Conservation (phyloP, 2,113 vertebrate species). For the Barnardius zonarius region DNA sequence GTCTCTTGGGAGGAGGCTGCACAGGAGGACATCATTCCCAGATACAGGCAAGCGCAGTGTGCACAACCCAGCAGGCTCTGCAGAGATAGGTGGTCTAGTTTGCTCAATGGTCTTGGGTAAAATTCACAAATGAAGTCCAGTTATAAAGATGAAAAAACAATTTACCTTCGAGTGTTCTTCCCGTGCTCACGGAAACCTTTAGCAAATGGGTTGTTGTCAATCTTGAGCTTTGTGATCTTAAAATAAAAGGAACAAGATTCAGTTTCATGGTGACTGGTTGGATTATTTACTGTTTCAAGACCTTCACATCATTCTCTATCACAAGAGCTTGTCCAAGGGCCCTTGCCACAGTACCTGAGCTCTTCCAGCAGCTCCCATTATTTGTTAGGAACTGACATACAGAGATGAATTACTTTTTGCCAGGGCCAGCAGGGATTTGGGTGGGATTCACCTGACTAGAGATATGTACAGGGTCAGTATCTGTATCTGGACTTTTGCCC, state of each 20-base stretch:
- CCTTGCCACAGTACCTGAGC: not conserved
- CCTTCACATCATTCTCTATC: not conserved
- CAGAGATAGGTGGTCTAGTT: not conserved
- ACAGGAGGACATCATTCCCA: not conserved
- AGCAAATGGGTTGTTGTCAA: slow-evolving; percentile 91
- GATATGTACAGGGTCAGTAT: not conserved
- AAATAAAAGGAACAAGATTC: not conserved
- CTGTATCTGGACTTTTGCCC: not conserved
- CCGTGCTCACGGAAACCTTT: slow-evolving; percentile 91
- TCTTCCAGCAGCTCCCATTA: not conserved
- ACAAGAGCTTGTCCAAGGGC: not conserved
- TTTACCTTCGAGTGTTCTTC: slow-evolving; percentile 82
- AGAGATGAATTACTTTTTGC: not conserved
- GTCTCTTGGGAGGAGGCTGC: not conserved
- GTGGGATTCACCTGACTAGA: not conserved
- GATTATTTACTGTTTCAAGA: not conserved
- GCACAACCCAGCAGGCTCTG: not conserved
- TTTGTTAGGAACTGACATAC: not conserved
- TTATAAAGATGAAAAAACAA: not conserved
- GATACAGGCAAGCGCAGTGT: not conserved
- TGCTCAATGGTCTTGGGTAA: not conserved
- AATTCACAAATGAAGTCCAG: not conserved
- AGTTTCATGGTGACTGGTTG: not conserved
- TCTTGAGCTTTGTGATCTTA: slow-evolving; percentile 92
- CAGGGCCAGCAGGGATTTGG: not conserved